Conservation (phyloP, 2,888 invertebrate genomes). For the Cephus nigrinus region DNA sequence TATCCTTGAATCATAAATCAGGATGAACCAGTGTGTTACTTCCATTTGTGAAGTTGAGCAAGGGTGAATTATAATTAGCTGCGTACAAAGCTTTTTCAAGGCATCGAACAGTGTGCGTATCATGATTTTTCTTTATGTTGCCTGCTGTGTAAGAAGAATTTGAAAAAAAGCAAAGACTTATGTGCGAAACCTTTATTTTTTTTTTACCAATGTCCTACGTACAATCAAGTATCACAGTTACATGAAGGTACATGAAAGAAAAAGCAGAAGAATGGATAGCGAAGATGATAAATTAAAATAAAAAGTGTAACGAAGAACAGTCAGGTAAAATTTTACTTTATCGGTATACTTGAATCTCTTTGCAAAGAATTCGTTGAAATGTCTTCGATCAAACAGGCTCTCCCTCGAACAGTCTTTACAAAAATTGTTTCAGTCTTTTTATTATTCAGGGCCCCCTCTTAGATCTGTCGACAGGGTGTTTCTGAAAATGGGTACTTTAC, state of each 20-base stretch:
- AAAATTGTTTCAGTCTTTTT: neutral
- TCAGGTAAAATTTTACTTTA: neutral
- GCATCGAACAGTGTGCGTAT: neutral
- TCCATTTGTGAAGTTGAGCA: neutral
- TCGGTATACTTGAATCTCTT: neutral
- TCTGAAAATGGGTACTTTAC: slow-evolving; percentile 4
- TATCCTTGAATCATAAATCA: neutral
- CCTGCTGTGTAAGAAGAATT: neutral
- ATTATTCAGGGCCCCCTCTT: neutral
- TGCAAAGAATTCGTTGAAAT: neutral
- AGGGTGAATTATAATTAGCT: neutral
- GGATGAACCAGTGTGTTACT: neutral
- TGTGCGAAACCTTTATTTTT: neutral
- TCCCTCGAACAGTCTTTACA: neutral
- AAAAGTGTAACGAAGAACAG: neutral
- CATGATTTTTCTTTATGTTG: neutral
- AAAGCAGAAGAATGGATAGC: neutral
- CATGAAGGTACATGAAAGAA: neutral
- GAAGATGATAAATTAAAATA: neutral
- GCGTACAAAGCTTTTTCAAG: neutral
- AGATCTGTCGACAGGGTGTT: neutral
- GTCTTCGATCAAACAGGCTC: neutral
- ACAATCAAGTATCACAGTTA: neutral
- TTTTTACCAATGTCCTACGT: neutral
- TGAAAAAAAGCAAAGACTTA: neutral